Conservation (phyloP, 2,888 invertebrate species). For the Nymphalis urticae region DNA sequence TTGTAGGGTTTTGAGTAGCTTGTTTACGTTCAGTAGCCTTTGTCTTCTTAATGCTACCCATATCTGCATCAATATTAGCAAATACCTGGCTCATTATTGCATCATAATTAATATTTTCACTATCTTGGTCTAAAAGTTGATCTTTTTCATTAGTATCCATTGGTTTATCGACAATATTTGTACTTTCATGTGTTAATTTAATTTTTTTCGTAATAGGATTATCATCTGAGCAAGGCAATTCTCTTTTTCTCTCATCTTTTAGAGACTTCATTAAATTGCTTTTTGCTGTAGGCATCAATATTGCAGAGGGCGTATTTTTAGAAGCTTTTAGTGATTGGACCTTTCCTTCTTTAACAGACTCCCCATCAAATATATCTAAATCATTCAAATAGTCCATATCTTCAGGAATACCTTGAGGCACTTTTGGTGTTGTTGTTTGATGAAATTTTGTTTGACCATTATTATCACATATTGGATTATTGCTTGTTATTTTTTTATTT, state of each 20-base stretch:
- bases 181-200: constrained; percentile 42
- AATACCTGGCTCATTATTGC: constrained; percentile 66
- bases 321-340: constrained; percentile 52
- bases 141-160: constrained; percentile 17
- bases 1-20: background rate
- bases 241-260: constrained; percentile 58
- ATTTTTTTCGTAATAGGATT: constrained; percentile 56
- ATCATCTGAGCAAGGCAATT: constrained; percentile 44
- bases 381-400: constrained; percentile 55
- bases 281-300: constrained; percentile 55
- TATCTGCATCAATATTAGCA: constrained; percentile 71
- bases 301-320: constrained; percentile 59
- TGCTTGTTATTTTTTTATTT: constrained; percentile 30
- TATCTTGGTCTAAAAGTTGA: constrained; percentile 46
- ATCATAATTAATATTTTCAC: constrained; percentile 66
- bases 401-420: constrained; percentile 35
- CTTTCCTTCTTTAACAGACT: constrained; percentile 56
- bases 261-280: constrained; percentile 46
- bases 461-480: constrained; percentile 27
- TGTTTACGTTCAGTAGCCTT: constrained; percentile 3
- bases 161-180: constrained; percentile 23
- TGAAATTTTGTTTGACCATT: constrained; percentile 14
- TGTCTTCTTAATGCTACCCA: constrained; percentile 40
- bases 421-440: constrained; percentile 18
- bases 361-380: constrained; percentile 66